Base-by-base conservation (phyloP, 2,888 invertebrate genomes). In the Caenorhabditis becei region DNA sequence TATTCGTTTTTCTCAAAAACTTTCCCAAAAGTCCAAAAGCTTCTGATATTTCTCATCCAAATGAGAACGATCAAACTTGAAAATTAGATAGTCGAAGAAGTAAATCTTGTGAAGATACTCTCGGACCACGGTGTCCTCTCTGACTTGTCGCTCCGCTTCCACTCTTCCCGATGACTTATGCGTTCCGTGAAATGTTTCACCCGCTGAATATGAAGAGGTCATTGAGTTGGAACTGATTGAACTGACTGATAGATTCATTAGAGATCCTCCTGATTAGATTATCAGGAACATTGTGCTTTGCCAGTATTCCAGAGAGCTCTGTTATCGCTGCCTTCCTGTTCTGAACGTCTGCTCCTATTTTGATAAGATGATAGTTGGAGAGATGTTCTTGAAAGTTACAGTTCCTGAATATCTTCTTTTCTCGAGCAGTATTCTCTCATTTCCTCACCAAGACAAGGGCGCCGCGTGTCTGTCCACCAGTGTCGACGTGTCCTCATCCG, bases 61-160 rank as follows among this genome's bases (percentile, higher is more conserved):
- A 24, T 70, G 65, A 4, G 58, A 32, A 8, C 32, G 47, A 32
- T 78, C 59, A 24, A 78, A 71, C n/a, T 58, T 35, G 47, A 78
- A 78, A 32, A 78, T 65, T 0, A 71, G 26, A 37, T 78, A 78
- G 35, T 78, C 77, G 35, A 70, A 78, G n/a, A 78, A 78, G 63
- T 78, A 71, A 32, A 78, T 78, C 24, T 66, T 65, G 18, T 78
- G 77, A 41, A 78, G 65, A 23, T 59, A 78, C 11, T 78, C 77
- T 11, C 77, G 58, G 8, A 71, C 65, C 2, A 65, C 53, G 2
- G 26, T 1, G 41, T 78, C 63, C 47, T 63, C 67, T 10, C 37
- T 3, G 0, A 77, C 58, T 63, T 70, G 62, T 11, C 69, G 56
- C 28, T 77, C 77, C n/a, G 69, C 77, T 41, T 23, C 8, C 1